Evolutionary conservation across 2,113 vertebrate species (phyloP), one percentile per base, ranked within the genome.

Genomic region (Tychaedon coryphoeus): DNA sequence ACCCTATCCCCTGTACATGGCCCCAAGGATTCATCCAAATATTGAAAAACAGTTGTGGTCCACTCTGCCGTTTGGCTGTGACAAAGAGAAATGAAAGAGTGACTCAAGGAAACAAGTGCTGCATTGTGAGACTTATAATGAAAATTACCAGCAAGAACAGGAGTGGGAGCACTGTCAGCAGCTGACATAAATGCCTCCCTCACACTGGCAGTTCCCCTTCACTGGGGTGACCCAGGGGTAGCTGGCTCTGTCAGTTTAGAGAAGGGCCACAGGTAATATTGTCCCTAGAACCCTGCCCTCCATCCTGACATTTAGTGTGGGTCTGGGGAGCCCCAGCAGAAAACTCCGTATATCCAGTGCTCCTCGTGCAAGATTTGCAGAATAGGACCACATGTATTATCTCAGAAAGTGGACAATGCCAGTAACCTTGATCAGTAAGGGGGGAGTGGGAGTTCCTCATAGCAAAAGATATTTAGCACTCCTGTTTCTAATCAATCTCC

Each of bases 1-100:
- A 2, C 28, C 16, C 42, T 3, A 5, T 26, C 14, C 26, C 23
- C 47, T 48, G 4, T 40, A 25, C 0, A 0, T n/a, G 61, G 9
- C 33, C 11, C 22, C n/a, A 56, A 28, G 47, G n/a, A 74, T 47
- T 83, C 47, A 66, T 40, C 33, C 29, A 81, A 7, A 26, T 66
- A 47, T 34, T 54, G 47, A 86, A 80, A 93, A 77, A 9, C 9
- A 86, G 28, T 67, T 54, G 23, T 24, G 74, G 34, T 53, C 45
- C 61, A 33, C 61, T 67, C 65, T 87, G 57, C 23, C 38, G 24
- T 45, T 75, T 77, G 33, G 8, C 24, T 86, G 26, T 7, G 16
- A 57, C 0, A 0, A 79, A 82, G 50, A 76, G 66, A 80, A 86
- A 28, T 33, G 11, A 67, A 77, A 66, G 29, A 80, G 36, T 7